phyloP scores from a whole-genome alignment of 2,113 vertebrate genomes.

The Mus musculus region GRCm39 chr11:118850001-118850500 shows the following conservation, averaged over 20 bases:
- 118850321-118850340: too few species aligned
- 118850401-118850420: not conserved
- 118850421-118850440: not conserved
- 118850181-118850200: not conserved
- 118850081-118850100: not conserved
- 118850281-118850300: too few species aligned
- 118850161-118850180: not conserved
- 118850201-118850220: not conserved
- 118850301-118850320: not conserved
- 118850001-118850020: not conserved
- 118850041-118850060: rapidly evolving
- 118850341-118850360: not conserved
- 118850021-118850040: not conserved
- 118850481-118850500: not conserved
- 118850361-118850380: not conserved
- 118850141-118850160: not conserved
- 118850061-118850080: not conserved
- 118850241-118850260: not conserved
- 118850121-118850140: not conserved
- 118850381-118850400: too few species aligned
- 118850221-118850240: too few species aligned
- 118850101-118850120: not conserved
- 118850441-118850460: not conserved
- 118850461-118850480: not conserved
- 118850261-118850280: not conserved